Evolutionary conservation across 2,888 invertebrate species (phyloP), one percentile per base, ranked within the genome.

Genomic region (Polymixis flavicincta): DNA sequence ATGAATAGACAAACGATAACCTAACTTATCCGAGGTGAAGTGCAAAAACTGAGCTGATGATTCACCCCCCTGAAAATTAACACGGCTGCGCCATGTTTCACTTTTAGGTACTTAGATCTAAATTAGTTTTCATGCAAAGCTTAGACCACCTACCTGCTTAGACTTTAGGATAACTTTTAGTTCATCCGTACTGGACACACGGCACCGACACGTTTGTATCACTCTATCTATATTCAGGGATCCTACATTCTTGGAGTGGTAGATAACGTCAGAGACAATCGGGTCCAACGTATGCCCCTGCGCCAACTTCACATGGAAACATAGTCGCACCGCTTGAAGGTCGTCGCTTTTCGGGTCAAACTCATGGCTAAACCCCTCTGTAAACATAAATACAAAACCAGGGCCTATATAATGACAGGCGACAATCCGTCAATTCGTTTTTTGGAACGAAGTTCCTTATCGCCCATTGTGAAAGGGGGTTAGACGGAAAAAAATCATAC

Each of bases 251-350:
- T 48, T 71, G n/a, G 7, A 22, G 71, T 74, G 14, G 11, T 32
- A 37, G 48, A 74, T 74, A 22, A 74, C n/a, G 25, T 37, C 25
- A 5, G 74, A 74, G 11, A 71, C 37, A 14, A 71, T 54, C 3
- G 74, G 74, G 5, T 37, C 22, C 9, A 52, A 54, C 32, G 2
- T 8, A 9, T 1, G 19, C 9, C 9, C n/a, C 9, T 25, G 37
- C 3, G 22, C 25, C 14, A n/a, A 32, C 32, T n/a, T 32, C 32
- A 61, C 71, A 6, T 74, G 54, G 61, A 74, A 74, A 19, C 74
- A 74, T 2, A 74, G 61, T 14, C 74, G 60, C 32, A 74, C 61
- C 14, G 54, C 61, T n/a, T 48, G n/a, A 13, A 74, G 32, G 32
- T 71, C 45, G 13, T 22, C 32, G 5, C 0, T 37, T 32, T 32